Conservation (phyloP, 2,888 invertebrate species). For the Hanleya hanleyi region DNA sequence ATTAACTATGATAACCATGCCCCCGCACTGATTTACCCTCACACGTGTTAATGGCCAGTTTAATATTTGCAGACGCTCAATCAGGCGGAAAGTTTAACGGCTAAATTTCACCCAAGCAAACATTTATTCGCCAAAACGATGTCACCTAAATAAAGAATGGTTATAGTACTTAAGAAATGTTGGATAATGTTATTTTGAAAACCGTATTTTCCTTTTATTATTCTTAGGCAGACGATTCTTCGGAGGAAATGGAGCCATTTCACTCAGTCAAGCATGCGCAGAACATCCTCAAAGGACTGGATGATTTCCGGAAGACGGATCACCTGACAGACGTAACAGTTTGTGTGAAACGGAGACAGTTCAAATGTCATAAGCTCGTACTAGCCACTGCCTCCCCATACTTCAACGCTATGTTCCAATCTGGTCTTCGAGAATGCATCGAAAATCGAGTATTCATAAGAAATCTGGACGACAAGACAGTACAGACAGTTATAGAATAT, state of each 20-base stretch:
- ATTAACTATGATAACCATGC: too few relatives aligned
- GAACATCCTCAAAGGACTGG: constrained; percentile 50
- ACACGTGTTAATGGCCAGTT: too few relatives aligned
- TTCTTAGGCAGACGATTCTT: neutral
- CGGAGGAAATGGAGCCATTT: constrained; percentile 2
- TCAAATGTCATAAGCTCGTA: constrained; percentile 60
- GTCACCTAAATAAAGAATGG: too few relatives aligned
- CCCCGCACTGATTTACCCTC: too few relatives aligned
- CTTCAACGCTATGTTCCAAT: constrained; percentile 64
- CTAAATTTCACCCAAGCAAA: too few relatives aligned
- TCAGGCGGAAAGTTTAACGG: too few relatives aligned
- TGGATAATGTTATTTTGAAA: too few relatives aligned
- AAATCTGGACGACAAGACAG: constrained; percentile 81
- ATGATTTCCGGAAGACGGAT: constrained; percentile 48
- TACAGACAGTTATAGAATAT: constrained; percentile 86
- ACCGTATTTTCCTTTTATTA: too few relatives aligned
- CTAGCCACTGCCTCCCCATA: constrained; percentile 61
- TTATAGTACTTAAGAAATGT: too few relatives aligned
- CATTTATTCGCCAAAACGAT: too few relatives aligned
- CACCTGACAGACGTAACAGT: constrained; percentile 63
- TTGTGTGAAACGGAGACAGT: constrained; percentile 52
- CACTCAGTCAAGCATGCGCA: constrained; percentile 6
- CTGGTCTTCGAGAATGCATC: constrained; percentile 59
- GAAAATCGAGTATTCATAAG: constrained; percentile 55
- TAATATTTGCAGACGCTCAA: too few relatives aligned